phyloP scores from a whole-genome alignment of 1,140 invertebrate species.

The Neodiprion fabricii region DNA sequence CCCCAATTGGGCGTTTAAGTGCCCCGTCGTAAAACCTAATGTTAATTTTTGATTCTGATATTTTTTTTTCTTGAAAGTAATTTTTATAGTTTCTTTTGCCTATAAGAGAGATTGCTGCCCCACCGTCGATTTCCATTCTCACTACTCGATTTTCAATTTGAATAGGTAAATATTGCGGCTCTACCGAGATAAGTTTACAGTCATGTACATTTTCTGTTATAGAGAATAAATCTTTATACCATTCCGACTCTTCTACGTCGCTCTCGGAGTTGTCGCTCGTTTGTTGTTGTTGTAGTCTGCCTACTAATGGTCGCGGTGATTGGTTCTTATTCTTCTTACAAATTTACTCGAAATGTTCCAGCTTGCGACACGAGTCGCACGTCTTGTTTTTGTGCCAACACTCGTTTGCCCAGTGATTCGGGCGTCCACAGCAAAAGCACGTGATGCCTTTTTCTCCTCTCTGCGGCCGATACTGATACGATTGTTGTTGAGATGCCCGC shows the following conservation, averaged over 20 bases:
- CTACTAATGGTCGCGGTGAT: background rate
- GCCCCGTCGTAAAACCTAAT: background rate
- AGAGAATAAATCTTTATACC: slow-evolving; percentile 7
- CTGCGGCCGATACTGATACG: background rate
- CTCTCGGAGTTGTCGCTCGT: too few relatives aligned
- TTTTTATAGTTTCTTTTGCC: slow-evolving; percentile 11
- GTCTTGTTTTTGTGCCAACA: slow-evolving; percentile 17
- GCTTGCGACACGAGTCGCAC: slow-evolving; percentile 13
- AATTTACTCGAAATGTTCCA: slow-evolving; percentile 13
- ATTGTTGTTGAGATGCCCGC: background rate
- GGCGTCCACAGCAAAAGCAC: slow-evolving; percentile 16
- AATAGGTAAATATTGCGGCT: slow-evolving; percentile 16
- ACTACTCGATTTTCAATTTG: slow-evolving; percentile 15
- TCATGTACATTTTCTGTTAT: background rate
- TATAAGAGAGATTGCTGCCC: slow-evolving; percentile 15
- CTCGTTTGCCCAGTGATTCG: slow-evolving; percentile 12
- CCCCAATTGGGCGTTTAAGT: slow-evolving; percentile 11
- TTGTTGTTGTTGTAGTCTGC: slow-evolving; percentile 2
- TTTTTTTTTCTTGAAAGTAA: background rate
- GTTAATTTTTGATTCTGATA: background rate
- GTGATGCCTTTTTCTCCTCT: too few relatives aligned
- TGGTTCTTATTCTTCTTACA: slow-evolving; percentile 5
- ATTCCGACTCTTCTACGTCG: slow-evolving; percentile 12
- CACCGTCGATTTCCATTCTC: slow-evolving; percentile 14
- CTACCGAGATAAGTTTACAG: slow-evolving; percentile 8